These are phyloP conservation scores for Heteronetta atricapilla DNA, from an alignment of 2,113 vertebrate genomes.

Conservation along the genomic window DNA sequence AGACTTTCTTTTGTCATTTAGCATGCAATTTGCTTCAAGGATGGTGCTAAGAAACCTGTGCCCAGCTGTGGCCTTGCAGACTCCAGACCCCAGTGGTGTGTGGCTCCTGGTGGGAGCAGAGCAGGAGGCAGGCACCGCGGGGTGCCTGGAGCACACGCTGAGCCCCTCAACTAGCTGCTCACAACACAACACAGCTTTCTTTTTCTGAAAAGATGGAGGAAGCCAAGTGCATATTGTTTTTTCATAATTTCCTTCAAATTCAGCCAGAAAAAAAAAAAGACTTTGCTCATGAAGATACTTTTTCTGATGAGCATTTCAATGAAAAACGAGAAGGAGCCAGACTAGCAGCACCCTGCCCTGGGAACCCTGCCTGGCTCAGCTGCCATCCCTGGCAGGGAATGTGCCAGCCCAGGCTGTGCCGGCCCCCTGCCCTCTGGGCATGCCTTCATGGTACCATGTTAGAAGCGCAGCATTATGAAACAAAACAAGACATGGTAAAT, in stretches of 20 bases:
- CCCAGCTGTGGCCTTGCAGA: accelerated
- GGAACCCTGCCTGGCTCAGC: background rate
- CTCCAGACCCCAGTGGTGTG: accelerated
- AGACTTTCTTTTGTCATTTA: background rate
- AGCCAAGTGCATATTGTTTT: background rate
- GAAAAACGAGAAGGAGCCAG: background rate
- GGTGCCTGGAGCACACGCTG: background rate
- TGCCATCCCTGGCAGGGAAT: background rate
- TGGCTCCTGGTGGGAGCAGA: background rate
- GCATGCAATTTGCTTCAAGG: background rate
- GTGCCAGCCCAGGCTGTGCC: accelerated
- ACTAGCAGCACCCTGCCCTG: background rate
- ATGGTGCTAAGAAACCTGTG: accelerated
- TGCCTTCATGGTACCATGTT: accelerated
- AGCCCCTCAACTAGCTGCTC: background rate
- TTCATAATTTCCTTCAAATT: background rate
- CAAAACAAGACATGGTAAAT: background rate
- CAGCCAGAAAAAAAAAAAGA: background rate
- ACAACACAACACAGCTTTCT: background rate
- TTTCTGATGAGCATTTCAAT: background rate
- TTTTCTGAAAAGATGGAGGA: background rate
- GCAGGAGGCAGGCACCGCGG: background rate
- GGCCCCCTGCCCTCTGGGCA: background rate
- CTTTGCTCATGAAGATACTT: background rate
- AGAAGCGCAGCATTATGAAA: accelerated